A percentile compares a stretch with the other conserved stretches of the same genome.
phyloP scores from a whole-genome alignment of 2,888 invertebrate genomes.

The Hirtodrosophila trivittata region DNA sequence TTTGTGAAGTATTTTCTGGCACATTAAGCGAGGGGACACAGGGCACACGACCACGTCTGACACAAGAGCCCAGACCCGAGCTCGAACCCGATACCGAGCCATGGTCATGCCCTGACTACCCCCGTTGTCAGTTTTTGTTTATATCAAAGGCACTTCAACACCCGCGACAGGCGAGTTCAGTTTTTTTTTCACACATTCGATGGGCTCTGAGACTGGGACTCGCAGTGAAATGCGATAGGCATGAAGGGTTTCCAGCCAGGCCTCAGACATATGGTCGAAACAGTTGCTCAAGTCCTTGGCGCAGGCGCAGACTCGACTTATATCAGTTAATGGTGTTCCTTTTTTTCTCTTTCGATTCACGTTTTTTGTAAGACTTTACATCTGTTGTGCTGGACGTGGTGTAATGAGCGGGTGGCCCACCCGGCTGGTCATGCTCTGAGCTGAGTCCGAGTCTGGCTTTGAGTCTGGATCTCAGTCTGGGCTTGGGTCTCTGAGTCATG shows the following conservation, averaged over 20 bases:
- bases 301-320: constrained; percentile 48
- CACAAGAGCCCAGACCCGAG: constrained; percentile 16
- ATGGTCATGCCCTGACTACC: constrained; percentile 63
- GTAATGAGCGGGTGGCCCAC: constrained; percentile 51
- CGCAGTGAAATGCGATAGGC: constrained; percentile 80
- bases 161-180: constrained; percentile 39
- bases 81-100: neutral
- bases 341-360: constrained; percentile 9
- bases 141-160: constrained; percentile 72
- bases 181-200: constrained; percentile 58
- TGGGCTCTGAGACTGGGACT: constrained; percentile 6
- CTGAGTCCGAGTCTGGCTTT: constrained; percentile 13
- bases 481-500: constrained; percentile 32
- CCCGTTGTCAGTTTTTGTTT: constrained; percentile 74
- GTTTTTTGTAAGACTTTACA: constrained; percentile 69
- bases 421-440: constrained; percentile 57
- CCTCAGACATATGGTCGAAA: constrained; percentile 65
- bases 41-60: constrained; percentile 63
- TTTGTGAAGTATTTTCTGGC: constrained; percentile 60
- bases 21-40: constrained; percentile 49
- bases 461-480: constrained; percentile 8
- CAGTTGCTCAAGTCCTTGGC: constrained; percentile 58
- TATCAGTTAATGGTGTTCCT: constrained; percentile 14
- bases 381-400: constrained; percentile 44
- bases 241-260: constrained; percentile 73